Evolutionary conservation across 2,888 invertebrate species (phyloP).

Genomic region (Lomographa bimaculata): DNA sequence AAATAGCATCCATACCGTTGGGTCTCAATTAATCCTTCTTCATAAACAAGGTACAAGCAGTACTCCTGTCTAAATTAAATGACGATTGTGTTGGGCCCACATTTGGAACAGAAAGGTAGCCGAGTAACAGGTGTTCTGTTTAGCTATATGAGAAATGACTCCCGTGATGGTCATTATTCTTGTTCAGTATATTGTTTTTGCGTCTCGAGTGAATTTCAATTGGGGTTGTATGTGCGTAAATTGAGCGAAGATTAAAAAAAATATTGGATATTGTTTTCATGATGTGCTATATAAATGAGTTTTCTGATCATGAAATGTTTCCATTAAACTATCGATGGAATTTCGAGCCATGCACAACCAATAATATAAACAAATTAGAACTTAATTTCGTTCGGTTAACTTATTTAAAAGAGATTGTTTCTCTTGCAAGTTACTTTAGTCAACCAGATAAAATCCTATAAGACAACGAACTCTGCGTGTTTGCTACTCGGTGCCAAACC

Average conservation of each 20-base stretch:
- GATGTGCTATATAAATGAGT: too few species aligned
- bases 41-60: conserved; percentile 6
- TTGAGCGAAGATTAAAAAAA: conserved; percentile 10
- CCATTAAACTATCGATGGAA: too few species aligned
- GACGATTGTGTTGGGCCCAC: conserved; percentile 47
- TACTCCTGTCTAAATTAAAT: conserved; percentile 46
- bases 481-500: not conserved
- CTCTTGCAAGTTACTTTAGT: too few species aligned
- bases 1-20: too few species aligned
- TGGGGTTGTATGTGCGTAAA: conserved; percentile 4
- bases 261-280: too few species aligned
- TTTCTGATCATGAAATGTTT: too few species aligned
- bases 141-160: conserved; percentile 47
- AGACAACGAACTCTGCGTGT: not conserved
- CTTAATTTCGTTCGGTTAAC: too few species aligned
- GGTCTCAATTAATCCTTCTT: too few species aligned
- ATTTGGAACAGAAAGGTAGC: conserved; percentile 48
- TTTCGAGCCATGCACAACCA: too few species aligned
- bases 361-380: too few species aligned
- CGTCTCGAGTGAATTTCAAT: conserved; percentile 29
- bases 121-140: conserved; percentile 60
- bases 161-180: conserved; percentile 39
- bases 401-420: too few species aligned
- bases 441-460: too few species aligned
- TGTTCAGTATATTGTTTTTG: conserved; percentile 42